phyloP scores from a whole-genome alignment of 2,797 vertebrate genomes.

The Enteromius anoplus region DNA sequence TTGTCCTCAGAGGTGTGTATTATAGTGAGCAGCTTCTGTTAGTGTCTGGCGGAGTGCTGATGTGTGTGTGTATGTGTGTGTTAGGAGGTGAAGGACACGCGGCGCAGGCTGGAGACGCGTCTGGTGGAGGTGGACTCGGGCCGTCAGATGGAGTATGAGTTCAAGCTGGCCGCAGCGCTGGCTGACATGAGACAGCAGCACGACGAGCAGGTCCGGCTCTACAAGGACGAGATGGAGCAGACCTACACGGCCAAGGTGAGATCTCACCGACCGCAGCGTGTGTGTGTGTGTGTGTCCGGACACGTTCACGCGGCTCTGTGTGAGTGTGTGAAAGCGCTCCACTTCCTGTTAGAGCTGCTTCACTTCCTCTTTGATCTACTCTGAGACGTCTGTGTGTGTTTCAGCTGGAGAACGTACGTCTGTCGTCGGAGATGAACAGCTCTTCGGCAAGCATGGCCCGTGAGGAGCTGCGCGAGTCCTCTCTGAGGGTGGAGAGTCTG shows the following conservation, averaged over 20 bases:
- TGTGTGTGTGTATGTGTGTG: no score
- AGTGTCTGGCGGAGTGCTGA: no score
- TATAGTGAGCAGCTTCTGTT: no score
- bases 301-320: background rate
- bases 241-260: slow-evolving; percentile 83
- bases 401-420: slow-evolving; percentile 86
- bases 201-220: slow-evolving; percentile 82
- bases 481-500: slow-evolving; percentile 82
- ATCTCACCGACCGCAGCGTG: no score
- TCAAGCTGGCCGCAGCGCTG: slow-evolving; percentile 84
- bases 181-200: slow-evolving; percentile 85
- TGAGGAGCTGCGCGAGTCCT: slow-evolving; percentile 88
- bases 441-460: slow-evolving; percentile 77
- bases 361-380: slow-evolving; percentile 50
- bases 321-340: background rate
- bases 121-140: slow-evolving; percentile 88
- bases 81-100: slow-evolving; percentile 89
- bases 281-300: no score
- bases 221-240: slow-evolving; percentile 87
- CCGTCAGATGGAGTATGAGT: slow-evolving; percentile 83
- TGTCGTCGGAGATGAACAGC: slow-evolving; percentile 84
- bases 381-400: slow-evolving; percentile 51
- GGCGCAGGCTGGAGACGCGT: slow-evolving; percentile 77
- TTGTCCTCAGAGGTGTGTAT: no score
- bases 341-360: background rate